Evolutionary conservation across 1,140 invertebrate species (phyloP), one percentile per base, ranked within the genome.

Genomic region (Homalodisca vitripennis): DNA sequence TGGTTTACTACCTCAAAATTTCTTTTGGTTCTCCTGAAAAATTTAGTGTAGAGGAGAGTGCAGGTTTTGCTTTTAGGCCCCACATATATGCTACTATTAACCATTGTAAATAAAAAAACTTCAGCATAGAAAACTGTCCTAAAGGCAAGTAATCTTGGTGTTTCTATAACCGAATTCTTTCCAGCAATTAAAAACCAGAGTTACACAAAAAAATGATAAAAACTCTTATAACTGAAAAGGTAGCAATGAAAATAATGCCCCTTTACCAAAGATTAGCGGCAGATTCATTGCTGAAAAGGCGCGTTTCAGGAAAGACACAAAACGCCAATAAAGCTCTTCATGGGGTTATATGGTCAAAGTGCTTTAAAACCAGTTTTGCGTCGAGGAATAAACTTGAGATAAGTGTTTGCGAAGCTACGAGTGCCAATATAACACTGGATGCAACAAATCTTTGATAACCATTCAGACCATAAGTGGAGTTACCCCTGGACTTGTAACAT

Each of bases 401-500:
- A 55, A 12, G 51, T 55, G 51, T 22, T 12, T 12, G 51, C 17
- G 34, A 41, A 41, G 34, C 34, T 41, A n/a, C n/a, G 34, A 10
- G 6, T 41, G 34, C 34, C 34, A 41, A 41, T 55, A 55, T 24
- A 55, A 55, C 22, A 55, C 51, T 55, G 51, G 51, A 12, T 10
- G 10, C 14, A 55, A 55, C 51, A 55, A 55, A 55, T 55, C 51
- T 12, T 10, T 55, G 22, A 55, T 10, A 6, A 55, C 10, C 51
- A 12, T 55, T 22, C 51, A 55, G 51, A 55, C 22, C 51, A 12
- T 20, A 55, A 55, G 51, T 55, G 51, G 51, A 55, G 51, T 55
- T 12, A 55, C 10, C 22, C 51, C 51, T 55, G 51, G 51, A 10
- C 22, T 10, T 55, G 10, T 20, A 55, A 55, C 51, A 55, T 55